phyloP scores from a whole-genome alignment of 1,140 invertebrate species.

The Leucophenga varia region DNA sequence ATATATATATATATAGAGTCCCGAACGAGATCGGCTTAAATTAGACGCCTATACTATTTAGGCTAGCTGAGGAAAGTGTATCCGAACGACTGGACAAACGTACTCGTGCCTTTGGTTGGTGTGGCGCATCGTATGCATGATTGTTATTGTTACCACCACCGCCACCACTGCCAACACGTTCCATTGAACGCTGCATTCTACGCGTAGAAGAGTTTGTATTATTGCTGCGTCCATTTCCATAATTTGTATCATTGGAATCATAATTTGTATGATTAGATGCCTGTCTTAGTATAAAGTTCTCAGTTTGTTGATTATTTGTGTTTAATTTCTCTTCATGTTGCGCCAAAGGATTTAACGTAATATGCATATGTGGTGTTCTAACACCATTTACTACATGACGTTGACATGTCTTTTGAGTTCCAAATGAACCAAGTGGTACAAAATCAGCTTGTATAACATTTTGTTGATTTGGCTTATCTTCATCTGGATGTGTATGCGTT shows the following conservation, averaged over 20 bases:
- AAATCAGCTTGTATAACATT: conserved; percentile 51
- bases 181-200: conserved; percentile 37
- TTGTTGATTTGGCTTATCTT: conserved; percentile 33
- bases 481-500: conserved; percentile 15
- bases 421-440: conserved; percentile 46
- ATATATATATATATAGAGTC: conserved; percentile 34
- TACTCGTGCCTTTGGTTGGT: no score
- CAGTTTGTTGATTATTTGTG: not conserved
- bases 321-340: conserved; percentile 51
- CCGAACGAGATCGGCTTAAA: no score
- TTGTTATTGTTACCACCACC: conserved; percentile 37
- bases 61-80: conserved; percentile 45
- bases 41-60: conserved; percentile 47
- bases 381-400: conserved; percentile 62
- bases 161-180: conserved; percentile 33
- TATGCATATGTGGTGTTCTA: conserved; percentile 65
- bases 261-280: conserved; percentile 7
- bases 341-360: conserved; percentile 69
- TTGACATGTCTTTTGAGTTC: conserved; percentile 37
- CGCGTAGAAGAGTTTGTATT: conserved; percentile 31
- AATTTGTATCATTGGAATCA: conserved; percentile 17
- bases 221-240: conserved; percentile 20
- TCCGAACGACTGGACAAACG: conserved; percentile 44
- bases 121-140: conserved; percentile 24
- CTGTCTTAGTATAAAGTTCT: no score